Conservation (phyloP, 1,140 invertebrate genomes). For the Drosophila lacertosa region DNA sequence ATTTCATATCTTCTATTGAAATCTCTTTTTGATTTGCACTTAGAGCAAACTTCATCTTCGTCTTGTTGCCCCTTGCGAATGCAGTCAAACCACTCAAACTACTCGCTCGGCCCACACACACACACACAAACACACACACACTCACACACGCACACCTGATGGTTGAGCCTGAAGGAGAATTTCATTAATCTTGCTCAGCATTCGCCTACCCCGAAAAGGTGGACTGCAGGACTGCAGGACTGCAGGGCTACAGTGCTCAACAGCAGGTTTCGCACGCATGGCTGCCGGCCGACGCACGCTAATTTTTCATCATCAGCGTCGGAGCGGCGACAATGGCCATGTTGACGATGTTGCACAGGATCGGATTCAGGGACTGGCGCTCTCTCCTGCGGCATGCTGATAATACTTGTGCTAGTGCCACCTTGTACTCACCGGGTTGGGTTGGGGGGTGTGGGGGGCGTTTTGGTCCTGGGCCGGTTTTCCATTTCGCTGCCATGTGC, state of each 20-base stretch:
- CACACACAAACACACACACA: conserved; percentile 10
- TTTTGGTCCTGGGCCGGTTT: conserved; percentile 33
- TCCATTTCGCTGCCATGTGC: conserved; percentile 73
- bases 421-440: neutral
- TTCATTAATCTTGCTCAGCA: conserved; percentile 78
- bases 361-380: conserved; percentile 15
- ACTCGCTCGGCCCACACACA: conserved; percentile 6
- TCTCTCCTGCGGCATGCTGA: conserved; percentile 24
- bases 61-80: neutral
- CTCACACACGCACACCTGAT: conserved; percentile 23
- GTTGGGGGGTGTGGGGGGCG: neutral
- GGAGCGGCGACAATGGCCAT: conserved; percentile 47
- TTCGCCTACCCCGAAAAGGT: conserved; percentile 38
- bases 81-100: conserved; percentile 6
- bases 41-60: neutral
- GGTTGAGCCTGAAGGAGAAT: conserved; percentile 30
- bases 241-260: conserved; percentile 27
- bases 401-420: conserved; percentile 27
- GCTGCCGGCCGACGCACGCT: conserved; percentile 50
- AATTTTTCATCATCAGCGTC: conserved; percentile 77
- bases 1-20: neutral
- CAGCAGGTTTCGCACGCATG: conserved; percentile 59
- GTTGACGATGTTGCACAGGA: conserved; percentile 60
- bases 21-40: too few relatives aligned
- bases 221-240: too few relatives aligned